phyloP scores from a whole-genome alignment of 35 echinoderm and acorn worm species.

The Lytechinus pictus region DNA sequence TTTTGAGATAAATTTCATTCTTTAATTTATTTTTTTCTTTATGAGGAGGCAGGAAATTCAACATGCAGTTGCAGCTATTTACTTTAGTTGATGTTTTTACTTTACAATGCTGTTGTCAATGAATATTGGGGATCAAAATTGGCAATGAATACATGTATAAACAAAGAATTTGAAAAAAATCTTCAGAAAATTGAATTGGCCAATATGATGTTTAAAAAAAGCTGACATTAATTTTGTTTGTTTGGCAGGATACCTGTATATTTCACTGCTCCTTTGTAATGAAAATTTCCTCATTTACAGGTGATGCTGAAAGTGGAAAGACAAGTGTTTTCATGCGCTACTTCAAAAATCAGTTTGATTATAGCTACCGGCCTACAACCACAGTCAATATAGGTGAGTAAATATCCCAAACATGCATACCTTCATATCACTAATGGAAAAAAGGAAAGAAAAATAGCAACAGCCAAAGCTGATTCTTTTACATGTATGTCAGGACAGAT shows the following conservation, averaged over 20 bases:
- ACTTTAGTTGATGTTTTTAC: no score
- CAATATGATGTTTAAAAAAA: not conserved
- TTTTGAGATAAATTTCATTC: no score
- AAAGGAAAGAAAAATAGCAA: no score
- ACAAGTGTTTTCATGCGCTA: conserved; percentile 95
- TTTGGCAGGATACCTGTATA: not conserved
- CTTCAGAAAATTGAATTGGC: not conserved
- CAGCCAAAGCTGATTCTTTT: no score
- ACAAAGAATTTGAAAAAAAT: not conserved
- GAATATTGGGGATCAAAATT: not conserved
- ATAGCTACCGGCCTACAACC: conserved; percentile 93
- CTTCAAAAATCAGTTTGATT: conserved; percentile 98
- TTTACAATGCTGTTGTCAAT: no score
- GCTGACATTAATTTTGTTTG: not conserved
- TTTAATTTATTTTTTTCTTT: no score
- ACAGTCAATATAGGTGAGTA: conserved; percentile 87
- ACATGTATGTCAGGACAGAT: no score
- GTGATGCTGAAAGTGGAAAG: conserved; percentile 93
- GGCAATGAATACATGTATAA: not conserved
- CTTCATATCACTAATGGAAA: no score
- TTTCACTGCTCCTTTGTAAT: not conserved
- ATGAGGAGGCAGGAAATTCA: no score
- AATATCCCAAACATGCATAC: no score
- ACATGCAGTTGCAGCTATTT: no score
- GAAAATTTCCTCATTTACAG: conserved; percentile 48